phyloP scores from a whole-genome alignment of 2,888 invertebrate species.

The Sinelater perroti region DNA sequence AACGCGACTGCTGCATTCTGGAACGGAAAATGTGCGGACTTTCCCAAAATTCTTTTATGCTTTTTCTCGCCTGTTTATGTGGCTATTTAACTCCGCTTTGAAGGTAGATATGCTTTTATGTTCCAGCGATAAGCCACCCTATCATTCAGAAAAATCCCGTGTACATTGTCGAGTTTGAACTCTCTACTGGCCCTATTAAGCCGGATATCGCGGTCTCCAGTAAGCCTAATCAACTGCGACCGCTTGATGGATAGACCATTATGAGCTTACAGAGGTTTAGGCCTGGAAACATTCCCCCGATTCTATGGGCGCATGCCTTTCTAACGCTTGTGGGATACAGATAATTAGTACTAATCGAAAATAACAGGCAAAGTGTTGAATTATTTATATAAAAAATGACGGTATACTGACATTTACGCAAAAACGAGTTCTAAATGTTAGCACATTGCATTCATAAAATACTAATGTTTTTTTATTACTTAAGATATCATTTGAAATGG shows the following conservation, averaged over 20 bases:
- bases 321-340: too few species aligned
- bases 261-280: constrained; percentile 28
- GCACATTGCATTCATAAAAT: too few species aligned
- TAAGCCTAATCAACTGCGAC: constrained; percentile 48
- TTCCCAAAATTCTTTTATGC: background rate
- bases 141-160: constrained; percentile 7
- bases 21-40: background rate
- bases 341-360: constrained; percentile 14
- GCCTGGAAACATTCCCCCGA: constrained; percentile 19
- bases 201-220: constrained; percentile 31
- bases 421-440: too few species aligned
- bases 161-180: constrained; percentile 8
- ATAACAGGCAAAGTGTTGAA: too few species aligned
- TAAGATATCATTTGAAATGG: too few species aligned
- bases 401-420: too few species aligned
- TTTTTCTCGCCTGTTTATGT: background rate
- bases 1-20: background rate
- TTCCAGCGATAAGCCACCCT: background rate
- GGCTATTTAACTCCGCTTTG: background rate
- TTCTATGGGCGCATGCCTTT: too few species aligned
- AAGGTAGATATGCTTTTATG: constrained; percentile 11
- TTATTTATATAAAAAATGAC: too few species aligned
- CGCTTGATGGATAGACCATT: constrained; percentile 50
- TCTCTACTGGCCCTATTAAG: constrained; percentile 35
- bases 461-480: too few species aligned